Conservation (phyloP, 2,113 vertebrate genomes). For the Tetraodon nigroviridis region DNA sequence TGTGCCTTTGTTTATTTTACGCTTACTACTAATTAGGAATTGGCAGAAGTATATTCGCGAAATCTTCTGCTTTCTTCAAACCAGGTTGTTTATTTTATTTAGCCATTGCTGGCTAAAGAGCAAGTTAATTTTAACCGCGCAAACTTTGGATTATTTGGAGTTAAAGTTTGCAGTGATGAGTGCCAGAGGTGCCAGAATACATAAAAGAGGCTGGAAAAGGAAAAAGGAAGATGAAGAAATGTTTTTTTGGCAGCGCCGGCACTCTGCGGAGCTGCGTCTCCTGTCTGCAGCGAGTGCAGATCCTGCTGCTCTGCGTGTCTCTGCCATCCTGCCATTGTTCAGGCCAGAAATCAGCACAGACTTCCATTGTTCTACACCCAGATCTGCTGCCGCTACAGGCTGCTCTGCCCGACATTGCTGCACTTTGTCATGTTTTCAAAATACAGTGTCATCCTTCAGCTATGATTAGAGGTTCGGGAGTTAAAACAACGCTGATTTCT, state of each 20-base stretch:
- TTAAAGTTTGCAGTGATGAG: conserved; percentile 49
- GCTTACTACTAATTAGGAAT: not conserved
- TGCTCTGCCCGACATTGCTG: conserved; percentile 41
- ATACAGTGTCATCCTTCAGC: conserved; percentile 35
- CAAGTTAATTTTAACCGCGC: conserved; percentile 4
- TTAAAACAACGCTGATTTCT: not conserved
- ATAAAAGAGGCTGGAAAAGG: conserved; percentile 58
- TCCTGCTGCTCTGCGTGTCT: conserved; percentile 49
- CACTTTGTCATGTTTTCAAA: conserved; percentile 53
- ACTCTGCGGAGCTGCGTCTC: conserved; percentile 44
- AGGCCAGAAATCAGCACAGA: conserved; percentile 57
- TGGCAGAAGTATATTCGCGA: not conserved
- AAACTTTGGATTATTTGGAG: conserved; percentile 40
- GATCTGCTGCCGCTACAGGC: conserved; percentile 49
- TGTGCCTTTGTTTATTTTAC: not conserved
- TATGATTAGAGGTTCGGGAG: conserved; percentile 14
- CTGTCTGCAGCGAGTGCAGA: conserved; percentile 46
- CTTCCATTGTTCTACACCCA: conserved; percentile 63
- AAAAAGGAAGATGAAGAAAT: conserved; percentile 47
- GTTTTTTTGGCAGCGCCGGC: conserved; percentile 53
- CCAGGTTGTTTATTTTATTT: too few species aligned
- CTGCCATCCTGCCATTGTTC: conserved; percentile 76
- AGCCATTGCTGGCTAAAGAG: not conserved
- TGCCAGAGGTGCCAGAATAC: conserved; percentile 58
- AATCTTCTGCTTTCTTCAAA: too few species aligned